Evolutionary conservation across 2,113 vertebrate species (phyloP).

Genomic region (Rousettus leschenaultii): DNA sequence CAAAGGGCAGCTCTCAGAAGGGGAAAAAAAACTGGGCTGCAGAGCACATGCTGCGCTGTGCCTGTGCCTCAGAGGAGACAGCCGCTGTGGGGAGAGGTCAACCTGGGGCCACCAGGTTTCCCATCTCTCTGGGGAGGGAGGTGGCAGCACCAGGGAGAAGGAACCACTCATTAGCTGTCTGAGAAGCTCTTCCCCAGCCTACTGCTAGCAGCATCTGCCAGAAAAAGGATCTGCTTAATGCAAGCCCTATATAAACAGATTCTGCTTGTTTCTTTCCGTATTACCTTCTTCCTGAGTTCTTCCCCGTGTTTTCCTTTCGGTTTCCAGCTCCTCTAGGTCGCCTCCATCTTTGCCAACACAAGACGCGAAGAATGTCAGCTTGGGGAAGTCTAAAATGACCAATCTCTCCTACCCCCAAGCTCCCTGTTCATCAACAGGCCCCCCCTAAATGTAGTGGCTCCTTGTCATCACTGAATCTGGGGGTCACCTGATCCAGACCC

Average conservation of each 20-base stretch:
- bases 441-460: no score
- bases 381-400: background rate
- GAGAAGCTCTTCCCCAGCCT: conserved; percentile 38
- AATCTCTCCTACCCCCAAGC: background rate
- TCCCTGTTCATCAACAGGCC: background rate
- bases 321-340: conserved; percentile 2
- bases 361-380: background rate
- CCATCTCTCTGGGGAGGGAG: background rate
- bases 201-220: conserved; percentile 43
- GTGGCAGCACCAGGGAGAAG: background rate
- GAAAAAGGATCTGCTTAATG: conserved; percentile 21
- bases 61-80: background rate
- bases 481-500: background rate
- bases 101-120: conserved; percentile 52
- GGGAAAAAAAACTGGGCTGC: background rate
- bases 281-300: conserved; percentile 12
- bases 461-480: background rate
- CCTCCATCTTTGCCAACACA: background rate
- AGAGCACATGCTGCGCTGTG: background rate
- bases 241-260: conserved; percentile 12
- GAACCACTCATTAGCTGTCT: conserved; percentile 71
- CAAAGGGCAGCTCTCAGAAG: background rate
- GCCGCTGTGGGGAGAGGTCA: conserved; percentile 47
- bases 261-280: background rate
- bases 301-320: background rate